A percentile compares a stretch with the other conserved stretches of the same genome.
These are phyloP conservation scores for Microplitis manilae DNA, from an alignment of 2,888 invertebrate species.

Conservation along the genomic window DNA sequence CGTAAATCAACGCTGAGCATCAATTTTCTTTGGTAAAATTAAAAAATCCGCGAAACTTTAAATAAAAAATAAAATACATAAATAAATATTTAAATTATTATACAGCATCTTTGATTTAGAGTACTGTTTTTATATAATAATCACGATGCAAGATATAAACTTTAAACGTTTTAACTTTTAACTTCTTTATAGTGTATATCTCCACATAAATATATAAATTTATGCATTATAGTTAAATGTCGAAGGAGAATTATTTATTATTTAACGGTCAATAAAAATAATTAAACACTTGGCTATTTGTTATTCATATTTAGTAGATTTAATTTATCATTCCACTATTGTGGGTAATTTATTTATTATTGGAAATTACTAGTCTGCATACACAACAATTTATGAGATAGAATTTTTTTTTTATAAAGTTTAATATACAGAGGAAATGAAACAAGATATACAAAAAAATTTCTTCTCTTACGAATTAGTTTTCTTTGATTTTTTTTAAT, in stretches of 20 bases:
- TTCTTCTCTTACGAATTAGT: too few relatives aligned
- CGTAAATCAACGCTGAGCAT: conserved; percentile 35
- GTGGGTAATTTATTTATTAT: not conserved
- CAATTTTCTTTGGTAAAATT: conserved; percentile 27
- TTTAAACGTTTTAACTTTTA: not conserved
- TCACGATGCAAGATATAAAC: not conserved
- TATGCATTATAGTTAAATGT: too few relatives aligned
- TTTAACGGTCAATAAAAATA: not conserved
- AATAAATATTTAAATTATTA: conserved; percentile 3
- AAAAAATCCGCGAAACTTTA: not conserved
- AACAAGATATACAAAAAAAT: not conserved
- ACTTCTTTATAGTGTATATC: too few relatives aligned
- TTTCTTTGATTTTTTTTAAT: too few relatives aligned
- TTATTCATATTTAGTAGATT: not conserved
- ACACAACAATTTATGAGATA: not conserved
- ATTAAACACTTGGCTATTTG: not conserved
- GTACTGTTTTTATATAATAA: not conserved
- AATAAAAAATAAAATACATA: not conserved
- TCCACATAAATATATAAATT: too few relatives aligned
- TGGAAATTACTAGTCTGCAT: not conserved
- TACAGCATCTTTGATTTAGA: conserved; percentile 12
- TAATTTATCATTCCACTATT: not conserved
- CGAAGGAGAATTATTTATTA: not conserved
- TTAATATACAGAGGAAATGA: not conserved
- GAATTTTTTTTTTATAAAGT: not conserved